Conservation (phyloP, 2,797 vertebrate species). For the Gila robusta region DNA sequence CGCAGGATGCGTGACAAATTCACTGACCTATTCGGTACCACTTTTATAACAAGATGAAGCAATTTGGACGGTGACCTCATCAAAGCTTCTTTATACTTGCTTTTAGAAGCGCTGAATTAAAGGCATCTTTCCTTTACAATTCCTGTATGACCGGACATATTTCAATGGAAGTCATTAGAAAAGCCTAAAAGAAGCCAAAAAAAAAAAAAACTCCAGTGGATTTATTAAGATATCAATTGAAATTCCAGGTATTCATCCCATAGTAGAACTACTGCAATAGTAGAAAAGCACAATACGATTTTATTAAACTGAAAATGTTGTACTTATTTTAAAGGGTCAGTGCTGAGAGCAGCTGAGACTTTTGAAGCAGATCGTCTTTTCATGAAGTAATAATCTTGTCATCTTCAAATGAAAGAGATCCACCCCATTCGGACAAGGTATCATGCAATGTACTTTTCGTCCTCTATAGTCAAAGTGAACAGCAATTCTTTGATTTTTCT, state of each 20-base stretch:
- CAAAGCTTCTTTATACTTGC: not conserved
- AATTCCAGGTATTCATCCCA: conserved; percentile 38
- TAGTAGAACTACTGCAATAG: conserved; percentile 27
- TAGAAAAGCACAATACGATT: conserved; percentile 63
- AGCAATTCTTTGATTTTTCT: not conserved
- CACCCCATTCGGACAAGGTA: not conserved
- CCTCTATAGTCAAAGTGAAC: not conserved
- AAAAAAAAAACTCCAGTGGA: not conserved
- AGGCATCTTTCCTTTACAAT: not conserved
- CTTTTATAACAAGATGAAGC: not conserved
- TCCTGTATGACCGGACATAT: not conserved
- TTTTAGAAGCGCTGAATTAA: conserved; percentile 1
- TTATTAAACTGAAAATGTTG: conserved; percentile 67
- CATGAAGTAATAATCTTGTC: conserved; percentile 39
- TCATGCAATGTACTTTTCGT: not conserved
- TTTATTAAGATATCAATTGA: conserved; percentile 22
- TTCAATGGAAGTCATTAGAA: conserved; percentile 13
- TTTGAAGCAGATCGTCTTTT: conserved; percentile 55
- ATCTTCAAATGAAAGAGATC: conserved; percentile 13
- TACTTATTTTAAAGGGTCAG: conserved; percentile 62
- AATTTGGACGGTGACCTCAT: not conserved
- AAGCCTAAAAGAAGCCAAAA: not conserved
- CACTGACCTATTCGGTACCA: not conserved
- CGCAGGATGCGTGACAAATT: not conserved
- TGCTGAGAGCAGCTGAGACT: conserved; percentile 56